Evolutionary conservation across 1,140 invertebrate species (phyloP).

Genomic region (Heterodera schachtii): DNA sequence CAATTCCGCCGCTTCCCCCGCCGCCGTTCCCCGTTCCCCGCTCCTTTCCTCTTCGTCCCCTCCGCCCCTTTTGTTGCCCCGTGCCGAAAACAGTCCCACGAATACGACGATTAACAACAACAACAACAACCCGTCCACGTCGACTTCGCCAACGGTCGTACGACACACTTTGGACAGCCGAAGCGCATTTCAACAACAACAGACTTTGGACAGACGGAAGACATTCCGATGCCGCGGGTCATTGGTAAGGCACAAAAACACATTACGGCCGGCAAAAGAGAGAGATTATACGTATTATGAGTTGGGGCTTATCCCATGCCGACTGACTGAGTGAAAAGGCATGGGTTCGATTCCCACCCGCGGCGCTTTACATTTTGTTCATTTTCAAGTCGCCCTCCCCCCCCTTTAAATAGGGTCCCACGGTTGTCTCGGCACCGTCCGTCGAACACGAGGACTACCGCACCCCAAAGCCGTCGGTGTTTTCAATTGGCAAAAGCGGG

Average conservation of each 20-base stretch:
- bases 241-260: constrained; percentile 32
- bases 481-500: constrained; percentile 57
- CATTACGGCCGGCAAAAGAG: no score
- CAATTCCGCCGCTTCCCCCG: not conserved
- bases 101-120: constrained; percentile 1
- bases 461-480: constrained; percentile 60
- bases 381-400: not conserved
- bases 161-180: constrained; percentile 20
- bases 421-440: constrained; percentile 61
- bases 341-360: no score
- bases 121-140: constrained; percentile 15
- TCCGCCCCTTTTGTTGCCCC: not conserved
- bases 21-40: not conserved
- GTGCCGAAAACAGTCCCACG: not conserved
- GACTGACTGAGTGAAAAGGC: no score
- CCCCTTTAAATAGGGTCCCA: constrained; percentile 53
- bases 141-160: constrained; percentile 22
- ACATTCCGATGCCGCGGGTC: constrained; percentile 47
- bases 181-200: constrained; percentile 51
- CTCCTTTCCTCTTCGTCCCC: not conserved
- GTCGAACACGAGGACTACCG: constrained; percentile 65
- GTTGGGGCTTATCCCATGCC: not conserved
- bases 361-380: not conserved
- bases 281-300: no score
- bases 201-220: constrained; percentile 51